These are phyloP conservation scores for Notolepis coatsorum DNA, from an alignment of 2,797 vertebrate genomes.

Conservation along the genomic window DNA sequence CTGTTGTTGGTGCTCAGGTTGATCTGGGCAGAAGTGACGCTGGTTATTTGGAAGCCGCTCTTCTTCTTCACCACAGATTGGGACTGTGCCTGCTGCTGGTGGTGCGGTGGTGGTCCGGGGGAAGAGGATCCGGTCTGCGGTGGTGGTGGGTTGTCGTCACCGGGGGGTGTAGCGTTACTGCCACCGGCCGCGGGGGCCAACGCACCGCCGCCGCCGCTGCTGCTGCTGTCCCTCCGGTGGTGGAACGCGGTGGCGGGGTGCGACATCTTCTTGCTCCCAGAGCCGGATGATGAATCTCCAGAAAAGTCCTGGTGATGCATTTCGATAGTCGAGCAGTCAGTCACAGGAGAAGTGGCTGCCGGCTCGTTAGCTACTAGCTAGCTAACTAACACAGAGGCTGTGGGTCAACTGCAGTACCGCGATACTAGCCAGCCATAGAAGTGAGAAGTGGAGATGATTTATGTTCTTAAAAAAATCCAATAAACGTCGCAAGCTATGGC, in stretches of 20 bases:
- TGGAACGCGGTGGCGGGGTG: constrained; percentile 83
- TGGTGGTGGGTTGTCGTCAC: constrained; percentile 81
- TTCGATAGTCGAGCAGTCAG: constrained; percentile 30
- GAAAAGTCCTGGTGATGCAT: constrained; percentile 95
- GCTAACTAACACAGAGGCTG: constrained; percentile 53
- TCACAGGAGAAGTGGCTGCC: constrained; percentile 14
- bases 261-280: constrained; percentile 88
- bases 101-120: constrained; percentile 83
- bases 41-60: constrained; percentile 98
- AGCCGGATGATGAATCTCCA: constrained; percentile 76
- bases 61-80: constrained; percentile 95
- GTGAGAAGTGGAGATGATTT: constrained; percentile 64
- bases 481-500: background rate
- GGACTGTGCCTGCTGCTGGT: constrained; percentile 84
- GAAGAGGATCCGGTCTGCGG: constrained; percentile 83
- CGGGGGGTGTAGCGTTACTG: constrained; percentile 65
- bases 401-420: constrained; percentile 54
- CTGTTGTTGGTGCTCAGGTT: constrained; percentile 97
- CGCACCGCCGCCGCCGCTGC: no score
- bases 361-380: constrained; percentile 28
- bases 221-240: constrained; percentile 85
- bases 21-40: constrained; percentile 95
- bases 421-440: constrained; percentile 64
- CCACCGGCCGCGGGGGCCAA: constrained; percentile 74
- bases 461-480: constrained; percentile 48